Percentiles rank a stretch among this genome's conserved stretches.
Conservation (phyloP, 2,797 vertebrate genomes). For the Cyclura pinguis region DNA sequence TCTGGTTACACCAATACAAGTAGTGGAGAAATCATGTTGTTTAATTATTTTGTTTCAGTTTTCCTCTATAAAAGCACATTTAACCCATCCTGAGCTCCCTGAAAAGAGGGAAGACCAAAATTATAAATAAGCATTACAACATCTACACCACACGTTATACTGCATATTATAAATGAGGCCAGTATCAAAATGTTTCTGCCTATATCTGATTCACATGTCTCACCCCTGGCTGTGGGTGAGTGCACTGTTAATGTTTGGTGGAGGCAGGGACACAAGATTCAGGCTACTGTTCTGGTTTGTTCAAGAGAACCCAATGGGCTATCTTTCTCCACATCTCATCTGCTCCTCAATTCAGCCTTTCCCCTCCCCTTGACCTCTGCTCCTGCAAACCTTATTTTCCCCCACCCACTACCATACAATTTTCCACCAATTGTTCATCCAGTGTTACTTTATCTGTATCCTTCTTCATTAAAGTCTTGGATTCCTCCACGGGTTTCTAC, state of each 20-base stretch:
- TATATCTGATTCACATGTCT: neutral
- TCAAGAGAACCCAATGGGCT: neutral
- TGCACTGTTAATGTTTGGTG: neutral
- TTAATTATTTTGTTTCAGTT: neutral
- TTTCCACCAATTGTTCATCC: neutral
- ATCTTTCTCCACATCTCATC: neutral
- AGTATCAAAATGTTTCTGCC: neutral
- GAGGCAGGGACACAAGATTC: too few relatives aligned
- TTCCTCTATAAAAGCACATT: neutral
- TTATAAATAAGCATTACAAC: neutral
- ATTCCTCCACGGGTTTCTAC: neutral
- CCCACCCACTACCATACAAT: neutral
- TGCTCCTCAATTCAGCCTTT: neutral
- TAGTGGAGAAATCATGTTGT: neutral
- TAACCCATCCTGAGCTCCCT: neutral
- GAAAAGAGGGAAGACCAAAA: neutral
- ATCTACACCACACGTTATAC: neutral
- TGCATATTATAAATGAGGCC: neutral
- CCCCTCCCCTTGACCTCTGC: too few relatives aligned
- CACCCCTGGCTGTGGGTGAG: neutral
- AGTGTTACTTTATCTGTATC: neutral
- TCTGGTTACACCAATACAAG: neutral
- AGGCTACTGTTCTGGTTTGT: too few relatives aligned
- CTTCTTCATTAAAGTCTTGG: neutral
- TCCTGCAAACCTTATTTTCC: neutral